These are phyloP conservation scores for Periophthalmodon schlosseri DNA, from an alignment of 2,113 vertebrate species.

Conservation along the genomic window DNA sequence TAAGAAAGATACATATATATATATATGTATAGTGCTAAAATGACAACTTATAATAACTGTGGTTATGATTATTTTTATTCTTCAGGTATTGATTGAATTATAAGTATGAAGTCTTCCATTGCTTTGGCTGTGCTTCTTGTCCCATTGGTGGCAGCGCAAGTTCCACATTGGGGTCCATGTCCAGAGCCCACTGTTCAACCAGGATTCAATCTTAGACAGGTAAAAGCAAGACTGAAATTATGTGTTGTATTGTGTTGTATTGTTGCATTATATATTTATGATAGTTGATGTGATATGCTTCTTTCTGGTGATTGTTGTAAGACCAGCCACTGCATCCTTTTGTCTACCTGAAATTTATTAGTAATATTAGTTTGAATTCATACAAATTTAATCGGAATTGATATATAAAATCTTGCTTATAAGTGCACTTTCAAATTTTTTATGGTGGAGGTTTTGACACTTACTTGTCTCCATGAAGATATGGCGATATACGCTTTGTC, in stretches of 20 bases:
- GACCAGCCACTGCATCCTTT: no score
- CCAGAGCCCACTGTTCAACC: constrained; percentile 83
- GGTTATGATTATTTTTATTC: background rate
- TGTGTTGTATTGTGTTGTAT: background rate
- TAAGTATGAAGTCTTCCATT: constrained; percentile 57
- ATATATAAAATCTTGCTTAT: no score
- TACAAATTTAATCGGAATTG: no score
- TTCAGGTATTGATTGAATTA: constrained; percentile 31
- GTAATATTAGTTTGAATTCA: background rate
- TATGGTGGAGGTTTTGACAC: no score
- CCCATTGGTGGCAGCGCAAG: constrained; percentile 73
- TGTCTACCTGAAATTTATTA: background rate
- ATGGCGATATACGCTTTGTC: no score
- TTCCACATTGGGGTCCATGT: constrained; percentile 84
- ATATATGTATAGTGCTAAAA: background rate
- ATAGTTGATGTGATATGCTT: background rate
- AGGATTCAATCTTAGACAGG: constrained; percentile 83
- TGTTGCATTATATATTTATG: background rate
- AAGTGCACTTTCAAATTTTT: no score
- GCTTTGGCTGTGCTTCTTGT: constrained; percentile 46
- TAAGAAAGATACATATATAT: constrained; percentile 27
- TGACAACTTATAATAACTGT: background rate
- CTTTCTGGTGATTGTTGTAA: background rate
- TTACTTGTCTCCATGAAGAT: no score
- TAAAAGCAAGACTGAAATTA: background rate